phyloP scores from a whole-genome alignment of 2,797 vertebrate genomes.

The Enteromius argenteus region DNA sequence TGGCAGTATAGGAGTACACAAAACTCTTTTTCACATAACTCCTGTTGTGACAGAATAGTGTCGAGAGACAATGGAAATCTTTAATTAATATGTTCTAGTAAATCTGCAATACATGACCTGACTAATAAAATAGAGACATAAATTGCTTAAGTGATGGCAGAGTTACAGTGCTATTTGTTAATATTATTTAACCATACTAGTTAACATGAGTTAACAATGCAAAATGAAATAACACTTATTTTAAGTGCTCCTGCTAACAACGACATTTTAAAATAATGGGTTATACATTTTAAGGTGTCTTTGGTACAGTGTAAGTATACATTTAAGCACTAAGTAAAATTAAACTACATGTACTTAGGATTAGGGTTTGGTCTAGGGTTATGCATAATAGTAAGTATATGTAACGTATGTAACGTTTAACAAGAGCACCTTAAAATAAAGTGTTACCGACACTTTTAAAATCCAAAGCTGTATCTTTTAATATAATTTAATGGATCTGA shows the following conservation, averaged over 20 bases:
- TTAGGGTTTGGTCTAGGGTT: no score
- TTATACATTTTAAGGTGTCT: no score
- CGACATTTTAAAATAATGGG: background rate
- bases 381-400: no score
- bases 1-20: constrained; percentile 30
- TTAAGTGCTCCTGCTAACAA: background rate
- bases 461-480: background rate
- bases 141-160: background rate
- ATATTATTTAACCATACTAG: background rate
- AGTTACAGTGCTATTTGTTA: background rate
- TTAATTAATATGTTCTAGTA: constrained; percentile 1
- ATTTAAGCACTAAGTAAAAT: no score
- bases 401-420: no score
- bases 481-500: background rate
- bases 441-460: background rate
- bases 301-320: no score
- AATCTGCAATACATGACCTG: background rate
- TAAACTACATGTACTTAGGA: no score
- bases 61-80: background rate
- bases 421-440: background rate
- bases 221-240: background rate
- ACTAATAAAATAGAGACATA: background rate
- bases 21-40: constrained; percentile 21
- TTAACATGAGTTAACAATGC: background rate
- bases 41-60: constrained; percentile 33